Evolutionary conservation across 2,888 invertebrate species (phyloP).

Genomic region (Lissocephala sabroskyi): DNA sequence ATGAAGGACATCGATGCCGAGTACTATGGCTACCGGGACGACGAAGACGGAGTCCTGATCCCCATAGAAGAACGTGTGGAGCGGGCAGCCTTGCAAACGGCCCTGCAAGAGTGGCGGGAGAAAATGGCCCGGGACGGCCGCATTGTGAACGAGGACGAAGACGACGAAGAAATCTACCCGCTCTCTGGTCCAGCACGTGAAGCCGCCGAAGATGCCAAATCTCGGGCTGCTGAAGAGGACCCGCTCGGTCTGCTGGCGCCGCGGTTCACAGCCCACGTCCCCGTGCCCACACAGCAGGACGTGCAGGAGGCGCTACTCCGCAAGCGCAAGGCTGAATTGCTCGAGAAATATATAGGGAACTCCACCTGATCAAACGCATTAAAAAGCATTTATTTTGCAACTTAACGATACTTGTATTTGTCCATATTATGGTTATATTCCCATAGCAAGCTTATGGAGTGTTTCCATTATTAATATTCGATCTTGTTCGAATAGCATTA

Average conservation of each 20-base stretch:
- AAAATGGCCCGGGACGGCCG: slow-evolving; percentile 77
- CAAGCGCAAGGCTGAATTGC: slow-evolving; percentile 92
- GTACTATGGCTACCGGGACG: slow-evolving; percentile 99
- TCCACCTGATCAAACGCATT: slow-evolving; percentile 67
- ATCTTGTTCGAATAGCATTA: too few species aligned
- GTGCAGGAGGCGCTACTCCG: slow-evolving; percentile 92
- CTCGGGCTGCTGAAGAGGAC: slow-evolving; percentile 45
- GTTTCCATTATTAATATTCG: too few species aligned
- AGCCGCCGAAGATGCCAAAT: slow-evolving; percentile 48
- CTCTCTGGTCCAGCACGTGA: slow-evolving; percentile 68
- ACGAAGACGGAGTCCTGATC: slow-evolving; percentile 95
- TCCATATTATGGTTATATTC: too few species aligned
- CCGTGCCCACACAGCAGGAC: slow-evolving; percentile 95
- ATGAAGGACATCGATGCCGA: slow-evolving; percentile 99
- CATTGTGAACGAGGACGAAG: slow-evolving; percentile 82
- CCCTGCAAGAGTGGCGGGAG: slow-evolving; percentile 83
- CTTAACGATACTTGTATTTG: too few species aligned
- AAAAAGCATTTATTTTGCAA: not conserved
- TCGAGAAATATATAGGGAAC: slow-evolving; percentile 84
- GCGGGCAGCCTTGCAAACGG: slow-evolving; percentile 76
- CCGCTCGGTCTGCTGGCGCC: slow-evolving; percentile 73
- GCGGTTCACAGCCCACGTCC: slow-evolving; percentile 86
- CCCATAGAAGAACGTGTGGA: slow-evolving; percentile 90
- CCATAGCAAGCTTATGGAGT: too few species aligned
- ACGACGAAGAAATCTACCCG: slow-evolving; percentile 74